Conservation (phyloP, 2,888 invertebrate species). For the Hipparchia sbordonii region DNA sequence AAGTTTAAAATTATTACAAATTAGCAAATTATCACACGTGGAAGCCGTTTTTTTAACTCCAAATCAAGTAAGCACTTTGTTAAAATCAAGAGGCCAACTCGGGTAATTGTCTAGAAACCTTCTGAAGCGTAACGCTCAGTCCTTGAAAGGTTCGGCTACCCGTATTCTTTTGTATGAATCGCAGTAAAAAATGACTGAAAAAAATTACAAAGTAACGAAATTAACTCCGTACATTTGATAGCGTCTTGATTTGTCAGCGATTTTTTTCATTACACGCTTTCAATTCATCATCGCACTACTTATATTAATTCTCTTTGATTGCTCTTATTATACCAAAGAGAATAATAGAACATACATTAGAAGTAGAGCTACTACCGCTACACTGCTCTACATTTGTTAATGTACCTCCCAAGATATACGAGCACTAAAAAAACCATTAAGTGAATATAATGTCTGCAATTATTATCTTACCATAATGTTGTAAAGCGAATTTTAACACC, state of each 20-base stretch:
- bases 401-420: constrained; percentile 43
- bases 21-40: constrained; percentile 6
- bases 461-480: constrained; percentile 18
- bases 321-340: constrained; percentile 41
- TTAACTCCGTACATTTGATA: constrained; percentile 58
- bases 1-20: neutral
- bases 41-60: constrained; percentile 40
- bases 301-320: constrained; percentile 57
- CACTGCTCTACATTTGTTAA: constrained; percentile 42
- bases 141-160: constrained; percentile 78
- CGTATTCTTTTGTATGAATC: constrained; percentile 63
- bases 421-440: constrained; percentile 55
- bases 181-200: constrained; percentile 58
- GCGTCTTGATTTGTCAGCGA: constrained; percentile 70
- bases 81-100: constrained; percentile 38
- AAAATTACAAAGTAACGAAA: constrained; percentile 50
- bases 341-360: constrained; percentile 9
- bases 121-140: constrained; percentile 70
- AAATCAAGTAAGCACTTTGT: constrained; percentile 41
- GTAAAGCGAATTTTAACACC: constrained; percentile 64
- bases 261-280: constrained; percentile 57
- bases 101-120: constrained; percentile 45
- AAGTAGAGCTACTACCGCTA: constrained; percentile 18
- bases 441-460: constrained; percentile 19
- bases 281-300: constrained; percentile 66